Base-by-base conservation (phyloP, 2,113 vertebrate species). In the Sciurus niger region DNA sequence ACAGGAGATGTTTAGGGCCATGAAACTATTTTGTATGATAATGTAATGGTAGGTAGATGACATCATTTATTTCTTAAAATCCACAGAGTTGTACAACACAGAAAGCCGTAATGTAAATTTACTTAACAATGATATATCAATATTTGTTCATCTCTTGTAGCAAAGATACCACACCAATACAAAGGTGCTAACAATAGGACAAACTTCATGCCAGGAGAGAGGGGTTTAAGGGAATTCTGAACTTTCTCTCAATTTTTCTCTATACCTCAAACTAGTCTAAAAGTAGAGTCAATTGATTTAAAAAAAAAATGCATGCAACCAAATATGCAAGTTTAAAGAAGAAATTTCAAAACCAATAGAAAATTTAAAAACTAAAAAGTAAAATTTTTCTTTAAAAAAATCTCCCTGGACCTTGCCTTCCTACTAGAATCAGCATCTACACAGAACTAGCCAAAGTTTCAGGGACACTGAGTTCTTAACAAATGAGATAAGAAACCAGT, bases 291-390 rank as follows among this genome's bases (percentile, higher is more conserved):
- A 77, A 63, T 40, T 67, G 43, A 82, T 76, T 96, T 60, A 24
- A 28, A 25, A 20, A 20, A 68, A 37, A 91, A 77, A 84, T 13
- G n/a, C 24, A 78, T 32, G 1, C 25, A 93, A 48, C 25, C 74
- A 0, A 74, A 5, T 40, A 84, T 40, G 11, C 10, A 88, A 93
- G 6, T 28, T 79, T 79, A 63, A 34, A 73, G 46, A 86, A 90
- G 25, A 90, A 79, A 65, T 67, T 65, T 53, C n/a, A 14, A 53
- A 92, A 94, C 74, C 80, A 4, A 22, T 73, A 40, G n/a, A 30
- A 76, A 82, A 24, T 89, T 43, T 53, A 16, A 43, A 95, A 89
- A 43, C 80, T 55, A 94, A 46, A 85, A 70, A 91, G 28, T 78
- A 83, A 48, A 65, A 25, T 63, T 63, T 63, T 25, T 12, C 9